phyloP scores from a whole-genome alignment of 2,797 vertebrate species.

The Chaunax sp. region DNA sequence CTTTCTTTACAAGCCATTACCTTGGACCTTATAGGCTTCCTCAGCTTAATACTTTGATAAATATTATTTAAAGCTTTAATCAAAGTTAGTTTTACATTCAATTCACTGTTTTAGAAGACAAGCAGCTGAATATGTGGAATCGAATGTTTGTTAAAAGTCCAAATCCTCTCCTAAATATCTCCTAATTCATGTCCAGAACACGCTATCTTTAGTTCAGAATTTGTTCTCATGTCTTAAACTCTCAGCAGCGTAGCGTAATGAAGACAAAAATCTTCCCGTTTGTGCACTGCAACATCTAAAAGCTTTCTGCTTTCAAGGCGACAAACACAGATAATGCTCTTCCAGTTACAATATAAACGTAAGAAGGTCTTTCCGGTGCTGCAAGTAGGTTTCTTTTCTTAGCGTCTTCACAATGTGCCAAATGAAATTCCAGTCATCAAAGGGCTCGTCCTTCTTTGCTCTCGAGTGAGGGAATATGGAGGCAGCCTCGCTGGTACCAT shows the following conservation, averaged over 20 bases:
- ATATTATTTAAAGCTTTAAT: constrained; percentile 26
- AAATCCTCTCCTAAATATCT: constrained; percentile 5
- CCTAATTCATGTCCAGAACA: constrained; percentile 12
- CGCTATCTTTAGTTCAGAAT: constrained; percentile 1
- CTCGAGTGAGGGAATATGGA: constrained; percentile 30
- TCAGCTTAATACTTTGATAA: constrained; percentile 17
- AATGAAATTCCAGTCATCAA: constrained; percentile 40
- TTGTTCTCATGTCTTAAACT: constrained; percentile 15
- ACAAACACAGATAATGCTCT: constrained; percentile 37
- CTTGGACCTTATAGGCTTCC: constrained; percentile 14
- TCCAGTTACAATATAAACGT: constrained; percentile 33
- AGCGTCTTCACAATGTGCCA: constrained; percentile 35
- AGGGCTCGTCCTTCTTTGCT: constrained; percentile 44
- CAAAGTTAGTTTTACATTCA: not conserved
- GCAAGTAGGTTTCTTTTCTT: constrained; percentile 33
- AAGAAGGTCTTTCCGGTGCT: constrained; percentile 36
- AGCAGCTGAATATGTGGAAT: constrained; percentile 10
- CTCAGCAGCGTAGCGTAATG: too few relatives aligned
- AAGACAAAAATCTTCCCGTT: constrained; percentile 22
- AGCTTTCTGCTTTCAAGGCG: constrained; percentile 33
- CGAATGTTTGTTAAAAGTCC: not conserved
- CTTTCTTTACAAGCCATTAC: constrained; percentile 19
- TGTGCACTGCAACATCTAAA: constrained; percentile 28
- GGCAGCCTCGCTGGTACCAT: constrained; percentile 6
- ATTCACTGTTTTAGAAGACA: not conserved